phyloP scores from a whole-genome alignment of 2,888 invertebrate genomes.

The Horisme vitalbata region DNA sequence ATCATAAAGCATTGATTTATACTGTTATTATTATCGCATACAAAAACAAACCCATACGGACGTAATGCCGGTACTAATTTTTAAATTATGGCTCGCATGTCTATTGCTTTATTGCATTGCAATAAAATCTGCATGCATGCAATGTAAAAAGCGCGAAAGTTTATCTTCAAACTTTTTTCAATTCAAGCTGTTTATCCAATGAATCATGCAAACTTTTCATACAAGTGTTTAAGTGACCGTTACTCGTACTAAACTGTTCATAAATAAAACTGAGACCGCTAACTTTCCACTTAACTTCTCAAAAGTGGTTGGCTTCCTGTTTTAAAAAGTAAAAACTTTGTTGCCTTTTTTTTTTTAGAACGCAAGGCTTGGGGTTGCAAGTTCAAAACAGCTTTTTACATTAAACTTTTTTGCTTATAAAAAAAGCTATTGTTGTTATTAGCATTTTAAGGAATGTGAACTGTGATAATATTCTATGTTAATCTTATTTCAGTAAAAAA shows the following conservation, averaged over 20 bases:
- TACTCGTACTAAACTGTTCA: constrained; percentile 60
- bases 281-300: constrained; percentile 79
- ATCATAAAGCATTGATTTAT: no score
- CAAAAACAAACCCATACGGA: no score
- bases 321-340: constrained; percentile 61
- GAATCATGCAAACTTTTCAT: constrained; percentile 23
- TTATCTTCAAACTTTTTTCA: neutral
- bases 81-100: no score
- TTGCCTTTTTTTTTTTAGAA: constrained; percentile 65
- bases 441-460: no score
- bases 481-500: no score
- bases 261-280: constrained; percentile 68
- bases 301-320: constrained; percentile 76
- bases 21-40: no score
- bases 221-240: constrained; percentile 52
- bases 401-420: constrained; percentile 26
- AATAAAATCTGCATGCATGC: no score
- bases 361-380: constrained; percentile 68
- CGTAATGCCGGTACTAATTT: no score
- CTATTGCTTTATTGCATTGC: no score
- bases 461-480: no score
- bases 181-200: constrained; percentile 8
- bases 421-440: constrained; percentile 16
- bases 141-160: neutral
- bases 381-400: constrained; percentile 76